Evolutionary conservation across 2,797 vertebrate species (phyloP).

Genomic region (Micrastur ruficollis): DNA sequence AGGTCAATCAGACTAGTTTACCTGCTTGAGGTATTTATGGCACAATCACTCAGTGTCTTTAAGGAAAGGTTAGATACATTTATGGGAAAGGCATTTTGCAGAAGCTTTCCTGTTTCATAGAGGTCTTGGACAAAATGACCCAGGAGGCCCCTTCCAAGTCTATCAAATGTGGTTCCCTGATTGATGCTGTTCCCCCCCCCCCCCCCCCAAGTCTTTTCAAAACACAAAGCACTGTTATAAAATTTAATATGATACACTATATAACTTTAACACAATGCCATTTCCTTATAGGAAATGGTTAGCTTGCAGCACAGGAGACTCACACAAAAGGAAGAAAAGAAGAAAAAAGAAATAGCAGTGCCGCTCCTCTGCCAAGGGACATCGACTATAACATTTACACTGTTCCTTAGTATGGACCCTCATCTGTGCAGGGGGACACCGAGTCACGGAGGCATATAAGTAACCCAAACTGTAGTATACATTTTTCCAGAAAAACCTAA

Average conservation of each 20-base stretch:
- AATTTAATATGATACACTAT: constrained; percentile 63
- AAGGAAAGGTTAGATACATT: constrained; percentile 66
- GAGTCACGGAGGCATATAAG: not conserved
- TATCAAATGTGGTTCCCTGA: constrained; percentile 45
- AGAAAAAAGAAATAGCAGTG: not conserved
- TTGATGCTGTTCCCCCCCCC: constrained; percentile 34
- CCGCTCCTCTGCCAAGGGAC: not conserved
- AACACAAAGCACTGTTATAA: constrained; percentile 63
- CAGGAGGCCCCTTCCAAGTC: constrained; percentile 54
- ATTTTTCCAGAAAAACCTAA: constrained; percentile 8
- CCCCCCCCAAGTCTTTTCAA: constrained; percentile 43
- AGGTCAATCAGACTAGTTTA: constrained; percentile 68
- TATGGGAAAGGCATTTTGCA: constrained; percentile 52
- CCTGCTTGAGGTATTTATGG: constrained; percentile 56
- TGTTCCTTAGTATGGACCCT: not conserved
- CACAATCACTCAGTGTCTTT: constrained; percentile 62
- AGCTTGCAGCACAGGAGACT: constrained; percentile 2
- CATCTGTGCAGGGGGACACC: not conserved
- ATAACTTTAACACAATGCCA: constrained; percentile 58
- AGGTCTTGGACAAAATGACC: constrained; percentile 64
- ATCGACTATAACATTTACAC: not conserved
- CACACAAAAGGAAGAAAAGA: not conserved
- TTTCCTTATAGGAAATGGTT: constrained; percentile 40
- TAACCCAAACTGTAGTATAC: not conserved
- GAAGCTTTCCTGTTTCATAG: constrained; percentile 53